Base-by-base conservation (phyloP, 92 coral and sea anemone genomes). In the Palythoa grandis region DNA sequence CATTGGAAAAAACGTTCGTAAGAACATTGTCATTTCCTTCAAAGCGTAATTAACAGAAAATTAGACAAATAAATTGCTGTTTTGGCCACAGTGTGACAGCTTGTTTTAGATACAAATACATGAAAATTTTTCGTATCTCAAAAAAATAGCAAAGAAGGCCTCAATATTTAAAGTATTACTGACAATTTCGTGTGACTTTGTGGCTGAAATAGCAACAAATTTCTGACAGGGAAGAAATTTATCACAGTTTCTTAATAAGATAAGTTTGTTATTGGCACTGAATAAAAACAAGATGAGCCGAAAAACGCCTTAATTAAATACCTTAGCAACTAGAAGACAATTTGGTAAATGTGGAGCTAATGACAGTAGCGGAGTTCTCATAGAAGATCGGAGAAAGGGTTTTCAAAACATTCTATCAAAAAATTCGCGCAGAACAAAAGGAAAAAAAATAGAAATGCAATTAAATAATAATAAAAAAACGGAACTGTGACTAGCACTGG, bases 81-180 rank as follows among this genome's bases (percentile, higher is more conserved):
- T 80, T 48, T 67, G 38, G 60, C 56, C 69, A 80, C 72, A 80
- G 85, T 73, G 23, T 80, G 85, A 3, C 82, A 57, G 58, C 68
- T 37, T 23, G 82, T 47, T 43, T 23, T 11, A 11, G 52, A 60
- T 47, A 69, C 56, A 80, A 63, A 37, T 69, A 11, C 9, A 10
- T 79, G 35, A 13, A 61, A 63, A 66, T 65, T 16, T 40, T 43
- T n/a, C n/a, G 40, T 39, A 52, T 75, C 60, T 23, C 60, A 50
- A 52, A n/a, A 29, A 9, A 35, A 20, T 50, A 2, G 22, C 52
- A 54, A 52, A 43, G 9, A 43, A 8, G 50, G 50, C 3, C 6
- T 63, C 19, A 8, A 63, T 17, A 63, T 20, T 63, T 24, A n/a
- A 63, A 4, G 24, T 63, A 17, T 63, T 63, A n/a, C 10, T 63